Conservation (phyloP, 2,888 invertebrate genomes). For the Eueremaeus valkanovi region DNA sequence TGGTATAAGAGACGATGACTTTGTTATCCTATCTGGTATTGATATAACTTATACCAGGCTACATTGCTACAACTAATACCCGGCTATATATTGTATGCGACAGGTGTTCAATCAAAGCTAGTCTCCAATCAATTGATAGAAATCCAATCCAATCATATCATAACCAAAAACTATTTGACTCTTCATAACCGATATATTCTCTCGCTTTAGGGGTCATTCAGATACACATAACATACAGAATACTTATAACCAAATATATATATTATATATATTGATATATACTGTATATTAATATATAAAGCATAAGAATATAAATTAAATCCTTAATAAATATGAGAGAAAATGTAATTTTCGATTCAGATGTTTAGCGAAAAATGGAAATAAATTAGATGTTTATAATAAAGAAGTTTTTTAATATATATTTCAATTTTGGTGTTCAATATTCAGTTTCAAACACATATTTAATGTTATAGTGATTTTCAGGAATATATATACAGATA, state of each 20-base stretch:
- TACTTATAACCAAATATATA: no score
- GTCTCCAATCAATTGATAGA: neutral
- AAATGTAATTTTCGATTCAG: no score
- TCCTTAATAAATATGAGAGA: no score
- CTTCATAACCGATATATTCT: neutral
- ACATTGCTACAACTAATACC: neutral
- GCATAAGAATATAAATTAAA: no score
- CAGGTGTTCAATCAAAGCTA: slow-evolving; percentile 21
- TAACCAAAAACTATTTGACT: neutral
- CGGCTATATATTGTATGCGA: neutral
- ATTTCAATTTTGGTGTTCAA: neutral
- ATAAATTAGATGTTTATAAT: no score
- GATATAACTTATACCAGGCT: no score
- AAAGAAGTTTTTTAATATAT: no score
- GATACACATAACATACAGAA: no score
- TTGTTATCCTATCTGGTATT: slow-evolving; percentile 22
- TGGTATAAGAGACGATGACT: neutral
- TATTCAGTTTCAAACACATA: neutral
- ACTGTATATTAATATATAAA: no score
- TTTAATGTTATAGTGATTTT: neutral
- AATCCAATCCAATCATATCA: slow-evolving; percentile 19
- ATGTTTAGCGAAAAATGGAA: no score
- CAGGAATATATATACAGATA: no score
- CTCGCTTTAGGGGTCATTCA: neutral
- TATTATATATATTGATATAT: no score